phyloP scores from a whole-genome alignment of 2,888 invertebrate species.

The Hartigia nigra region DNA sequence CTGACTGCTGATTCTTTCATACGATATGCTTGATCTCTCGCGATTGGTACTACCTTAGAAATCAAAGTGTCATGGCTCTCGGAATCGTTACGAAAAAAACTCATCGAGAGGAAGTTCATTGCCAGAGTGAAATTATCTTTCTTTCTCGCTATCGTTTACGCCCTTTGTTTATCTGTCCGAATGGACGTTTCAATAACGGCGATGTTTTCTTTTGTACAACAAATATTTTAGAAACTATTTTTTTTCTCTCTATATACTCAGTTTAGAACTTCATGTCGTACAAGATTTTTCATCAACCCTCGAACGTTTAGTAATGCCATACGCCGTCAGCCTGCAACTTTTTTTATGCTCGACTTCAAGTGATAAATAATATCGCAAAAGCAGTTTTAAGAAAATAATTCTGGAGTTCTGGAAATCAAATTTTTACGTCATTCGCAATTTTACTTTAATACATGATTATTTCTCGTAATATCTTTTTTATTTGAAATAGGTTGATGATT shows the following conservation, averaged over 20 bases:
- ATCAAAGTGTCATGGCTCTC: neutral
- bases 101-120: constrained; percentile 1
- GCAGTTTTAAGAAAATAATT: neutral
- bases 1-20: constrained; percentile 4
- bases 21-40: constrained; percentile 33
- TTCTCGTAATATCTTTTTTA: no score
- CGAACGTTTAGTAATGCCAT: neutral
- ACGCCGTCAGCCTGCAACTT: neutral
- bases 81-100: neutral
- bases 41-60: constrained; percentile 9
- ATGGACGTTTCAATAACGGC: neutral
- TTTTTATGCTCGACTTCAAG: no score
- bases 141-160: neutral
- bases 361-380: neutral
- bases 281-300: neutral
- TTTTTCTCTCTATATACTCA: neutral
- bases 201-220: neutral
- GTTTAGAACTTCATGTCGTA: neutral
- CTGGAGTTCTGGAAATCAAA: no score
- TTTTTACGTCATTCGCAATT: no score
- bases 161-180: neutral
- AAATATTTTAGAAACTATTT: neutral
- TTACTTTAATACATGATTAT: no score
- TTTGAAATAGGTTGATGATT: no score
- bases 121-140: constrained; percentile 4